A percentile compares a stretch with the other conserved stretches of the same genome.
Evolutionary conservation across 2,797 vertebrate genomes (phyloP).

Genomic region (Sebastes cheni): DNA sequence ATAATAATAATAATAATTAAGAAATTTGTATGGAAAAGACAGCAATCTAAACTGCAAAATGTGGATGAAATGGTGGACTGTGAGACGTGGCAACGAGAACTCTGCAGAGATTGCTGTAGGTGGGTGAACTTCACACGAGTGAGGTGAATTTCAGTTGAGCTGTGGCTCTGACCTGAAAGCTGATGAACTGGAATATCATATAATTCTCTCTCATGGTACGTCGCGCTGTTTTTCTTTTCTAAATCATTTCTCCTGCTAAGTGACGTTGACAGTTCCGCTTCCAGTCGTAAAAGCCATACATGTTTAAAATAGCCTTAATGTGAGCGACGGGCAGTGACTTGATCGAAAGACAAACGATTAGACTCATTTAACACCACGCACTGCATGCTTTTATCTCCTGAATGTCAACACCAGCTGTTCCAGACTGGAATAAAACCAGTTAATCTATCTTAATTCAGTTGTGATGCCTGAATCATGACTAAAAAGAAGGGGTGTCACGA

Average conservation of each 20-base stretch:
- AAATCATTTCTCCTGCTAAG: constrained; percentile 10
- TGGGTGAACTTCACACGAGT: constrained; percentile 19
- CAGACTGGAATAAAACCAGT: not conserved
- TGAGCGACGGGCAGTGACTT: not conserved
- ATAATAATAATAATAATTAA: not conserved
- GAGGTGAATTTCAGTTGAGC: constrained; percentile 47
- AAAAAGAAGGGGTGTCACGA: too few relatives aligned
- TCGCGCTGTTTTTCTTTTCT: not conserved
- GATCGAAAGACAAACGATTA: constrained; percentile 16
- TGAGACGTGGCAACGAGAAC: not conserved
- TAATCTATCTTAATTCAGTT: not conserved
- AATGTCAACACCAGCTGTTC: constrained; percentile 10
- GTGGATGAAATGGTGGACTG: not conserved
- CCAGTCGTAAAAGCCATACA: constrained; percentile 3
- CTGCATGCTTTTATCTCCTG: not conserved
- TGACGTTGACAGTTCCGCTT: not conserved
- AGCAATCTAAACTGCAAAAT: not conserved
- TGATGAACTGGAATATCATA: constrained; percentile 33
- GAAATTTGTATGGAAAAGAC: not conserved
- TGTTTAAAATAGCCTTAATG: constrained; percentile 24
- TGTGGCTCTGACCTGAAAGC: constrained; percentile 37
- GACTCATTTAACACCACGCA: constrained; percentile 8
- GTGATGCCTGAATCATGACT: not conserved
- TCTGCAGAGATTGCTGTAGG: constrained; percentile 16
- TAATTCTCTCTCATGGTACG: not conserved